A percentile compares a stretch with the other conserved stretches of the same genome.
phyloP scores from a whole-genome alignment of 2,113 vertebrate genomes.

The Psettodes erumei region DNA sequence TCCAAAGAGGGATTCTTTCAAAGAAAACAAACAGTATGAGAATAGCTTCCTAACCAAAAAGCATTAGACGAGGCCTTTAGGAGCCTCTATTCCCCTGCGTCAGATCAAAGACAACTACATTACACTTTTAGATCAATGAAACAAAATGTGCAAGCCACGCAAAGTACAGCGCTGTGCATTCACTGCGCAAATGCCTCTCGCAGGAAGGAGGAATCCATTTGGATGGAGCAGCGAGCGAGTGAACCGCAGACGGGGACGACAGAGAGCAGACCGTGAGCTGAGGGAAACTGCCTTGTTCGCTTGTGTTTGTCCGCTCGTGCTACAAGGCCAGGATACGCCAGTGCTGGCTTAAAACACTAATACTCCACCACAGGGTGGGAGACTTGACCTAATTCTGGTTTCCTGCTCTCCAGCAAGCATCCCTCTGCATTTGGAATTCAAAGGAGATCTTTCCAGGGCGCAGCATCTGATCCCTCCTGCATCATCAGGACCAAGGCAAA shows the following conservation, averaged over 20 bases:
- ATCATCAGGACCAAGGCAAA: conserved; percentile 7
- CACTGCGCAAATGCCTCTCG: conserved; percentile 18
- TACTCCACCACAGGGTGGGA: conserved; percentile 52
- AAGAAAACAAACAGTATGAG: conserved; percentile 8
- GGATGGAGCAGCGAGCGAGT: not conserved
- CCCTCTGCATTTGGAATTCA: conserved; percentile 61
- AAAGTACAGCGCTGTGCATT: conserved; percentile 10
- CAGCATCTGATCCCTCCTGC: conserved; percentile 37
- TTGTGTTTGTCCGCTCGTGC: conserved; percentile 44
- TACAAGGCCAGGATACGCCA: conserved; percentile 57
- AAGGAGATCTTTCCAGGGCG: conserved; percentile 47
- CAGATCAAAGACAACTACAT: conserved; percentile 42
- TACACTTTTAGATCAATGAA: conserved; percentile 55
- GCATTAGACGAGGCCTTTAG: not conserved
- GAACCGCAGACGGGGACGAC: no score
- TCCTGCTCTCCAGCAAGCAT: conserved; percentile 41
- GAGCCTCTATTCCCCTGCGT: conserved; percentile 6
- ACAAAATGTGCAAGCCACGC: conserved; percentile 32
- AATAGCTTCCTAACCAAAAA: conserved; percentile 26
- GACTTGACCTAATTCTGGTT: conserved; percentile 75
- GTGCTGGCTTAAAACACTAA: conserved; percentile 61
- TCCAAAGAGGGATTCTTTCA: conserved; percentile 2
- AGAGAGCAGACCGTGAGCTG: conserved; percentile 10
- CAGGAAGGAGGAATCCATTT: conserved; percentile 5
- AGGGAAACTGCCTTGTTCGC: conserved; percentile 20